Conservation (phyloP, 37 sponge, comb jelly and placozoan species). For the Spongilla lacustris region DNA sequence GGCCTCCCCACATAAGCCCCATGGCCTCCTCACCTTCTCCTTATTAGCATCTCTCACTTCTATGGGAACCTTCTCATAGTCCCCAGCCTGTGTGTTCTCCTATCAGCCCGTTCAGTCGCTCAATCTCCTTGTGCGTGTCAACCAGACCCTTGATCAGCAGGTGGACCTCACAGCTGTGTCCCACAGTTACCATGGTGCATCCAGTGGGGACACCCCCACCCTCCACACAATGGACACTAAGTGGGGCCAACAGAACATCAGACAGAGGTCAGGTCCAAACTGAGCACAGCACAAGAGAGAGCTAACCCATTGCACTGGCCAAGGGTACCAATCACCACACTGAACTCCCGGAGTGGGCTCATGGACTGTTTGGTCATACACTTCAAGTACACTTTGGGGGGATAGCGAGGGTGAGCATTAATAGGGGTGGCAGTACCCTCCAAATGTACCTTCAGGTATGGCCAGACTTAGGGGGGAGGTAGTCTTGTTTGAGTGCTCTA, state of each 20-base stretch:
- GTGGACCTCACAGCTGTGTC: slow-evolving; percentile 84
- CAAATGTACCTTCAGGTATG: slow-evolving; percentile 72
- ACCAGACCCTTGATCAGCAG: slow-evolving; percentile 88
- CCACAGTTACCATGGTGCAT: slow-evolving; percentile 90
- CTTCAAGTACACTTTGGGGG: slow-evolving; percentile 33
- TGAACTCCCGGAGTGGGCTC: slow-evolving; percentile 25
- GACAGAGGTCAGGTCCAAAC: neutral
- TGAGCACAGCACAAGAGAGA: slow-evolving; percentile 12
- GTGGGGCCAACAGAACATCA: no score
- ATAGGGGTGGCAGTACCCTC: neutral
- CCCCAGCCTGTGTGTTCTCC: neutral
- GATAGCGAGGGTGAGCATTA: neutral
- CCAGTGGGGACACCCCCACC: slow-evolving; percentile 60
- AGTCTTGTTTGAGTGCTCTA: slow-evolving; percentile 72
- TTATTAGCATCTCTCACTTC: slow-evolving; percentile 70
- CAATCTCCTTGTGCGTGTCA: slow-evolving; percentile 74
- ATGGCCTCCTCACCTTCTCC: slow-evolving; percentile 51
- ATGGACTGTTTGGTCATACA: slow-evolving; percentile 31
- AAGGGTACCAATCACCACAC: slow-evolving; percentile 39
- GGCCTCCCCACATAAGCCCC: neutral
- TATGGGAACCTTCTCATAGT: slow-evolving; percentile 67
- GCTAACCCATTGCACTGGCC: slow-evolving; percentile 52
- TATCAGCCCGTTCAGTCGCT: neutral
- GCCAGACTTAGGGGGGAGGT: slow-evolving; percentile 81
- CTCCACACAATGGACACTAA: no score